Evolutionary conservation across 2,113 vertebrate genomes (phyloP).

Genomic region (Urocolius indicus): DNA sequence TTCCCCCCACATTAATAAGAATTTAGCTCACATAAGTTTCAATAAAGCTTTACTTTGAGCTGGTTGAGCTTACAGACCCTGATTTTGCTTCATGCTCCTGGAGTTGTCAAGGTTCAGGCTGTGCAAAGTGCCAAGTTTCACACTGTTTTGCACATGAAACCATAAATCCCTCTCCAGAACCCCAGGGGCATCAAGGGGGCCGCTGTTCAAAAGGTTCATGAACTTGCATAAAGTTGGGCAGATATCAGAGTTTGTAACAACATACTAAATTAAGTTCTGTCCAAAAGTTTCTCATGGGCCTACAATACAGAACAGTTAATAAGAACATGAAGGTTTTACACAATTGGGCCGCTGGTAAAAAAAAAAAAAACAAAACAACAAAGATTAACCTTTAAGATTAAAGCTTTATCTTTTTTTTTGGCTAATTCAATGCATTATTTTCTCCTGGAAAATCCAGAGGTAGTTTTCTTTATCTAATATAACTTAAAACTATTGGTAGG

Average conservation of each 20-base stretch:
- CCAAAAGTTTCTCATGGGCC: background rate
- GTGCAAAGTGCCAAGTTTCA: slow-evolving; percentile 58
- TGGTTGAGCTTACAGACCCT: background rate
- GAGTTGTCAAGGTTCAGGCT: slow-evolving; percentile 7
- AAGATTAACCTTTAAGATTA: background rate
- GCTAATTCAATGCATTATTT: background rate
- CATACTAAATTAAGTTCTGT: background rate
- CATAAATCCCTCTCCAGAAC: slow-evolving; percentile 55
- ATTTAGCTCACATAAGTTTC: background rate
- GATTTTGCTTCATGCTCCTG: background rate
- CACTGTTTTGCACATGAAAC: slow-evolving; percentile 51
- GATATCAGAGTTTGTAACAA: slow-evolving; percentile 4
- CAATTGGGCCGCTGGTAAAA: background rate
- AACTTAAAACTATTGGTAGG: background rate
- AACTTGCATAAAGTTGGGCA: slow-evolving; percentile 42
- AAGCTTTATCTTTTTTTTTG: background rate
- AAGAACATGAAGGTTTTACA: background rate
- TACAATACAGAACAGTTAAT: background rate
- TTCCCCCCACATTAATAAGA: background rate
- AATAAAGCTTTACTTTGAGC: slow-evolving; percentile 12
- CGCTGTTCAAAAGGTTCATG: slow-evolving; percentile 34
- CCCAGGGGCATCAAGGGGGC: background rate
- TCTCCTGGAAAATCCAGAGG: background rate
- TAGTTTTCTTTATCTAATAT: background rate
- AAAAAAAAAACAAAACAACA: background rate